phyloP scores from a whole-genome alignment of 1,140 invertebrate genomes.

The Drosophila subobscura region DNA sequence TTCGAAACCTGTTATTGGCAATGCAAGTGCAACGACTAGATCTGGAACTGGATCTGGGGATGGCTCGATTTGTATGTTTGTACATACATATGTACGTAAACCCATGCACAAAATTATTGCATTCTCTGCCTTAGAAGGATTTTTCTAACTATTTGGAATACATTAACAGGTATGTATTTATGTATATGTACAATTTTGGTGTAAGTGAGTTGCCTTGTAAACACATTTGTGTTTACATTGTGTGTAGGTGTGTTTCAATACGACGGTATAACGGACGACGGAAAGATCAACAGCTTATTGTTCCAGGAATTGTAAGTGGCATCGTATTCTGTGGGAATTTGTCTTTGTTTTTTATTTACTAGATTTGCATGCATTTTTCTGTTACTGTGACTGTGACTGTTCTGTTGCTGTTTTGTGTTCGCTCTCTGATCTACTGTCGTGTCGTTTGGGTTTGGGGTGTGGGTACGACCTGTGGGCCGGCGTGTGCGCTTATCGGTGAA shows the following conservation, averaged over 20 bases:
- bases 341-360: conserved; percentile 13
- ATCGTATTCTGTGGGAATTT: conserved; percentile 25
- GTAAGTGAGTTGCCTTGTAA: conserved; percentile 8
- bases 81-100: conserved; percentile 20
- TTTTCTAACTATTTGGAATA: conserved; percentile 16
- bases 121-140: conserved; percentile 43
- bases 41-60: conserved; percentile 9
- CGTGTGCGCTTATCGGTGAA: conserved; percentile 47
- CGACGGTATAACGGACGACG: conserved; percentile 33
- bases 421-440: conserved; percentile 15
- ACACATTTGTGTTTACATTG: neutral
- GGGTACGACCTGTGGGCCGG: conserved; percentile 11
- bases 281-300: neutral
- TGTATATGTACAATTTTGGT: conserved; percentile 49
- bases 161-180: neutral
- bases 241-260: conserved; percentile 19
- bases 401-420: neutral
- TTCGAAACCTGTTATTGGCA: conserved; percentile 30
- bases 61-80: conserved; percentile 11
- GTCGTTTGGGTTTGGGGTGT: conserved; percentile 3
- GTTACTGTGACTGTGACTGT: conserved; percentile 8
- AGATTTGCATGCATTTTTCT: conserved; percentile 33
- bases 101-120: conserved; percentile 52
- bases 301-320: conserved; percentile 20
- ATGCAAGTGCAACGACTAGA: conserved; percentile 7